Percentiles rank a stretch among this genome's conserved stretches.
These are phyloP conservation scores for Nannospalax galili DNA, from an alignment of 2,113 vertebrate species.

Conservation along the genomic window DNA sequence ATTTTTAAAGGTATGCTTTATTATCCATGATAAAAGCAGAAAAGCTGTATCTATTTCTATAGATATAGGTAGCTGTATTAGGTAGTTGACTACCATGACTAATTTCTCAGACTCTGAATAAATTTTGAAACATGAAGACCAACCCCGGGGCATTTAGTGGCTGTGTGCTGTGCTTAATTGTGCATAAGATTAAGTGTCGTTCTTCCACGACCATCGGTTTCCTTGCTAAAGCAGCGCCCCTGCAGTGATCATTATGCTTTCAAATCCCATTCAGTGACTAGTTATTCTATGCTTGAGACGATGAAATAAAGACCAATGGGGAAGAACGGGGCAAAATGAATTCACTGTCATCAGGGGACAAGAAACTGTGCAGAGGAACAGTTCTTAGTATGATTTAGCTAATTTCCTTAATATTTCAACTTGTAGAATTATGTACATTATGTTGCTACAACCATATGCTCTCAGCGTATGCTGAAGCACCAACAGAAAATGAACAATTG, in stretches of 20 bases:
- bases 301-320: slow-evolving; percentile 46
- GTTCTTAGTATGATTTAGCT: not conserved
- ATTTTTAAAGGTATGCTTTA: not conserved
- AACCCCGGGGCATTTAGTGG: not conserved
- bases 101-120: slow-evolving; percentile 38
- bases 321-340: not conserved
- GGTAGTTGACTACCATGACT: not conserved
- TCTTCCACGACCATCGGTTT: slow-evolving; percentile 39
- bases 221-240: not conserved
- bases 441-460: not conserved
- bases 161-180: slow-evolving; percentile 67
- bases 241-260: slow-evolving; percentile 32
- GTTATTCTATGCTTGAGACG: not conserved
- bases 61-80: not conserved
- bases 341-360: not conserved
- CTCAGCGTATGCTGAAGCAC: not conserved
- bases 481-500: not conserved
- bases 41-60: too few species aligned
- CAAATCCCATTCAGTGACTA: not conserved
- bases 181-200: slow-evolving; percentile 38
- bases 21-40: not conserved
- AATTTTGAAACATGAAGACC: slow-evolving; percentile 34
- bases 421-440: not conserved
- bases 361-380: not conserved
- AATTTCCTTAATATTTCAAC: not conserved